phyloP scores from a whole-genome alignment of 2,888 invertebrate genomes.

The Polydrusus cervinus region DNA sequence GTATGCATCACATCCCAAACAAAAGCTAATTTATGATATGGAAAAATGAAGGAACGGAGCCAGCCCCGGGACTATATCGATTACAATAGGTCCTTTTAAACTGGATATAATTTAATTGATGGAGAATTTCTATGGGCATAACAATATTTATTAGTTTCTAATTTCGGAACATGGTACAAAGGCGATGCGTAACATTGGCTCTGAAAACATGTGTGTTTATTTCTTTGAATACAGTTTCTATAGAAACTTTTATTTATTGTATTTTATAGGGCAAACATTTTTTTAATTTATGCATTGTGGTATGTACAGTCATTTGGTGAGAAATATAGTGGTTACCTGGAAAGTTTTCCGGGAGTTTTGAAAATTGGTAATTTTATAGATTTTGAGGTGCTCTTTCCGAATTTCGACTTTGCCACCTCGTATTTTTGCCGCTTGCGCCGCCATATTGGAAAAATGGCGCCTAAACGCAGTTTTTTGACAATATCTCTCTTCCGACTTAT shows the following conservation, averaged over 20 bases:
- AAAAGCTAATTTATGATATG: slow-evolving; percentile 69
- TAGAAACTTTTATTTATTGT: slow-evolving; percentile 32
- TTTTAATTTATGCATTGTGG: slow-evolving; percentile 16
- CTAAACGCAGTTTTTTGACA: no score
- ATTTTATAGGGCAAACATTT: slow-evolving; percentile 23
- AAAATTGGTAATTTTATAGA: no score
- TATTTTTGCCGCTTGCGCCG: no score
- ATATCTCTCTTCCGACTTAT: no score
- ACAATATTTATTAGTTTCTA: slow-evolving; percentile 48
- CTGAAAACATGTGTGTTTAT: slow-evolving; percentile 43
- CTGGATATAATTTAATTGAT: slow-evolving; percentile 50
- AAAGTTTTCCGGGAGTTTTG: no score
- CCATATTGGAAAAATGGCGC: no score
- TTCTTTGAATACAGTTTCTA: slow-evolving; percentile 34
- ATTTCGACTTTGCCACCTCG: no score
- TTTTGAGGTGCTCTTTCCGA: no score
- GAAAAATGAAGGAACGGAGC: slow-evolving; percentile 68
- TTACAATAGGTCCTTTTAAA: slow-evolving; percentile 46
- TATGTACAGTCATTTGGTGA: no score
- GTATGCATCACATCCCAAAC: slow-evolving; percentile 21
- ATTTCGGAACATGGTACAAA: slow-evolving; percentile 40
- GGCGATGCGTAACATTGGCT: slow-evolving; percentile 43
- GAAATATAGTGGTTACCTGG: no score
- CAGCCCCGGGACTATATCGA: slow-evolving; percentile 52
- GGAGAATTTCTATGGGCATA: slow-evolving; percentile 36